Percentiles rank a stretch among this genome's conserved stretches.
These are phyloP conservation scores for Palaemon carinicauda DNA, from an alignment of 1,140 invertebrate genomes.

Conservation along the genomic window DNA sequence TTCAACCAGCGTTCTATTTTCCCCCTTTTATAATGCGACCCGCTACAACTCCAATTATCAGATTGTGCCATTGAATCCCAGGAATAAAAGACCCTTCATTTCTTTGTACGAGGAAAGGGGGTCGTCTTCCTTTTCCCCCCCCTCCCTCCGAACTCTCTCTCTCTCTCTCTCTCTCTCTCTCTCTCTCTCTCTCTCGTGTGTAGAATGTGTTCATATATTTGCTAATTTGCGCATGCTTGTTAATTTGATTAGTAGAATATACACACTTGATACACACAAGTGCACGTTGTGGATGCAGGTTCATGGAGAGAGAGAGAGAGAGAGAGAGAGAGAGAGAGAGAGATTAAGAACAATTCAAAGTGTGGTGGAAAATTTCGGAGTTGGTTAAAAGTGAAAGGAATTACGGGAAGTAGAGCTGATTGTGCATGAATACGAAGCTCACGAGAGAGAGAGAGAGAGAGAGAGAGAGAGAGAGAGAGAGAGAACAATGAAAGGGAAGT, in stretches of 20 bases:
- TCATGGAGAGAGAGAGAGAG: not conserved
- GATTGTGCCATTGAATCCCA: constrained; percentile 59
- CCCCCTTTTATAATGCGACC: constrained; percentile 46
- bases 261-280: not conserved
- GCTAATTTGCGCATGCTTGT: no score
- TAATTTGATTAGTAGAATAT: no score
- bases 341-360: not conserved
- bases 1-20: constrained; percentile 46
- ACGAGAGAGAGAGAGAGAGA: not conserved
- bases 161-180: constrained; percentile 14
- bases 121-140: constrained; percentile 20
- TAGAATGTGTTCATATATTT: no score
- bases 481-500: not conserved
- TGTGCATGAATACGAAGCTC: not conserved
- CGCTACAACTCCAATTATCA: constrained; percentile 53
- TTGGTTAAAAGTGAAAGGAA: not conserved
- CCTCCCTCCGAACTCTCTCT: no score
- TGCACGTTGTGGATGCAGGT: not conserved
- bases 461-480: not conserved
- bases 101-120: constrained; percentile 50
- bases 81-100: constrained; percentile 59
- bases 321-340: not conserved
- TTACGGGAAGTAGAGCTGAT: not conserved
- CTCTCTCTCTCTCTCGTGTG: not conserved
- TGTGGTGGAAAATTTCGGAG: not conserved